Evolutionary conservation across 2,113 vertebrate genomes (phyloP), one percentile per base, ranked within the genome.

Genomic region (Mormyrus lacerda): DNA sequence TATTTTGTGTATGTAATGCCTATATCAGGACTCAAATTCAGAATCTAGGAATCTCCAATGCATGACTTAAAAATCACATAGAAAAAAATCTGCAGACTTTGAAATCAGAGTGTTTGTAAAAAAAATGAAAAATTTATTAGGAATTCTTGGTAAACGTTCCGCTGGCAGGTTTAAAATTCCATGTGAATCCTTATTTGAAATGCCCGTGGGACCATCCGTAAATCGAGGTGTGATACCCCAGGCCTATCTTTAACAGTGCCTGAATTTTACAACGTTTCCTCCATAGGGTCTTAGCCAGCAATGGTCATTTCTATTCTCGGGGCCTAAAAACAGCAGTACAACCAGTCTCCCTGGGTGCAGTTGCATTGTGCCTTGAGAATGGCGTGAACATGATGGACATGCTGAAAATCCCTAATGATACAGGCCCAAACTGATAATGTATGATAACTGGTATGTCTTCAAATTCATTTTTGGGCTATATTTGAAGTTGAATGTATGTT

Each of bases 401-500:
- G 83, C 89, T 50, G 47, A 87, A 53, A 61, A 48, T 55, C 84
- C 84, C 47, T 3, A 3, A 11, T 87, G 61, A 76, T 87, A 31
- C 48, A 50, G 89, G 61, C 89, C 79, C 24, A 5, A 42, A 47
- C 2, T 53, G 76, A 55, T 45, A 21, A 79, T 45, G 21, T 76
- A 79, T 55, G 42, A 31, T 87, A 55, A 27, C 61, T n/a, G 84
- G 27, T 87, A 50, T 89, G 58, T 69, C 42, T 69, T 48, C 42
- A 84, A 6, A 69, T 55, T 73, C 27, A 86, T 89, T 17, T 45
- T 85, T 89, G 44, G 58, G 83, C 89, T 87, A 79, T 45, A 86
- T 86, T 79, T 73, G 50, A 90, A 90, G 47, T 76, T 87, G 85
- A 90, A 90, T 90, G 89, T 90, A 89, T 87, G 61, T 47, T 76